These are phyloP conservation scores for Drosophila glabriapex DNA, from an alignment of 2,888 invertebrate genomes.

Conservation along the genomic window DNA sequence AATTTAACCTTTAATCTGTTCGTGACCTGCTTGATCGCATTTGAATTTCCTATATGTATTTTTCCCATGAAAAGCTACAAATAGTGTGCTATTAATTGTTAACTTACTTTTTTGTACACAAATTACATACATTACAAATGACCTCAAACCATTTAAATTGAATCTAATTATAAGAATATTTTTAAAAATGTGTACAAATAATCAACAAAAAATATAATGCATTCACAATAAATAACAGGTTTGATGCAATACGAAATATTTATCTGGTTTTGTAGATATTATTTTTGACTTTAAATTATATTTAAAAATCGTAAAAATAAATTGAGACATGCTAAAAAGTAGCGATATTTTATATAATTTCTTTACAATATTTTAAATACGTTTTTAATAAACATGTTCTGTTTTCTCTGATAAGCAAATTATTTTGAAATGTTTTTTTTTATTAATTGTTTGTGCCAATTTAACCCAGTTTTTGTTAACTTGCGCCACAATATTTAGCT, in stretches of 20 bases:
- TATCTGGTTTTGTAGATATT: neutral
- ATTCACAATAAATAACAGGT: neutral
- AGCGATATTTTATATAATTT: neutral
- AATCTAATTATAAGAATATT: neutral
- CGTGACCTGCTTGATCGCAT: conserved; percentile 6
- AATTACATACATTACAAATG: neutral
- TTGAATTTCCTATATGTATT: neutral
- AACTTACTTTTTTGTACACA: neutral
- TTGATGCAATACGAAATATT: neutral
- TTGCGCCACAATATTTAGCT: neutral
- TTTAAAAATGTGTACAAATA: neutral
- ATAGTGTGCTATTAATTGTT: neutral
- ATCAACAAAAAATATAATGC: neutral
- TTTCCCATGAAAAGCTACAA: neutral
- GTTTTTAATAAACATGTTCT: neutral
- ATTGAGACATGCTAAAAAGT: neutral
- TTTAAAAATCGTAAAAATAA: neutral
- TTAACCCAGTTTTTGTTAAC: neutral
- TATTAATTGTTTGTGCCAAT: neutral
- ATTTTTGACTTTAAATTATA: neutral
- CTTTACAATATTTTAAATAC: neutral
- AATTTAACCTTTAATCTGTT: neutral
- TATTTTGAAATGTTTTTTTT: neutral
- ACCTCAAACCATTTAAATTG: neutral
- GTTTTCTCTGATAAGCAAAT: neutral